A percentile compares a stretch with the other conserved stretches of the same genome.
Evolutionary conservation across 2,888 invertebrate genomes (phyloP).

Genomic region (Amphipoea oculea): DNA sequence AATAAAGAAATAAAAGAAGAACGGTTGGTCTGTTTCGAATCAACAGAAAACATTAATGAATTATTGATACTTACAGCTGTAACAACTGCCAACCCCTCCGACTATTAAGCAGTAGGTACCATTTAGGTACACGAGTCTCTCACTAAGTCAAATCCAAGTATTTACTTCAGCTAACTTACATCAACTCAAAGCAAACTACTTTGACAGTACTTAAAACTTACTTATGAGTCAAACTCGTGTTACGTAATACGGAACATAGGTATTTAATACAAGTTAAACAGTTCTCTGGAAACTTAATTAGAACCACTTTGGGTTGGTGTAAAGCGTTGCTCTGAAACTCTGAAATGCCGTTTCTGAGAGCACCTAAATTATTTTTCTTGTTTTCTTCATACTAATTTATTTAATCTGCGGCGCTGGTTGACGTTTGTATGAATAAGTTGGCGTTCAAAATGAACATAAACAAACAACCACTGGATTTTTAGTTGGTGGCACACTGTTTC

Average conservation of each 20-base stretch:
- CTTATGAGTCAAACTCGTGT: conserved; percentile 51
- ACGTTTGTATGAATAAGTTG: too few relatives aligned
- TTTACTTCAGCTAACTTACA: conserved; percentile 61
- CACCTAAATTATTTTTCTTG: background rate
- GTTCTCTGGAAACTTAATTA: conserved; percentile 58
- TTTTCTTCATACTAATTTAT: background rate
- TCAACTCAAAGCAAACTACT: conserved; percentile 58
- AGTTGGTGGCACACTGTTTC: too few relatives aligned
- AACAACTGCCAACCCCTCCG: background rate
- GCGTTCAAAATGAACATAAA: too few relatives aligned
- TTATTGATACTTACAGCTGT: background rate
- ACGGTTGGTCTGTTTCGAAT: background rate
- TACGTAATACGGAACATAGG: conserved; percentile 41
- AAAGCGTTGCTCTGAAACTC: background rate
- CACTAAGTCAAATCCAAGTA: conserved; percentile 58
- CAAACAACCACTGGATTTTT: too few relatives aligned
- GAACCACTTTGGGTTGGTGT: background rate
- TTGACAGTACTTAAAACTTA: conserved; percentile 66
- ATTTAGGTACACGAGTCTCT: conserved; percentile 38
- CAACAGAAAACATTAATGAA: background rate
- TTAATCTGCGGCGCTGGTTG: too few relatives aligned
- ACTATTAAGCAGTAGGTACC: conserved; percentile 8
- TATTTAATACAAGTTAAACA: conserved; percentile 64
- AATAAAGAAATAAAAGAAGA: background rate
- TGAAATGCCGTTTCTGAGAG: background rate